Conservation (phyloP, 2,113 vertebrate species). For the Corydoras sp. region DNA sequence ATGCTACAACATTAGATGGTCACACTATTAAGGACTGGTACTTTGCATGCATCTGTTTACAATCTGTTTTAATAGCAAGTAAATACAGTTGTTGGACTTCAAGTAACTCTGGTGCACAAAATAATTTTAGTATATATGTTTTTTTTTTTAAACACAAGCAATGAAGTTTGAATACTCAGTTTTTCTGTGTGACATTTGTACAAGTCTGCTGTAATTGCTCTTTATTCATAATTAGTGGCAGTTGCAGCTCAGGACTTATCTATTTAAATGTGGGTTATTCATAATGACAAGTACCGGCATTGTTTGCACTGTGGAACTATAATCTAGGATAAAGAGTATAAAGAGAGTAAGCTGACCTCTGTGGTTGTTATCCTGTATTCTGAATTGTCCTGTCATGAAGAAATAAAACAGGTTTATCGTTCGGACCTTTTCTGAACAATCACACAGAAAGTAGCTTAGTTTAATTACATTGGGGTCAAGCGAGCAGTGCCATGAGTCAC, state of each 20-base stretch:
- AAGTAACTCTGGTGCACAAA: neutral
- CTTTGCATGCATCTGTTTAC: neutral
- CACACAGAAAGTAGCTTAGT: conserved; percentile 14
- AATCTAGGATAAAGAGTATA: neutral
- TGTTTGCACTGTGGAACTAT: conserved; percentile 10
- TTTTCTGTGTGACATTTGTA: neutral
- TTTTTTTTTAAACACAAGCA: neutral
- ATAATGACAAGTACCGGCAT: neutral
- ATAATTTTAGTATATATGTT: neutral
- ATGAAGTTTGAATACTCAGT: neutral
- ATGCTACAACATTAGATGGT: neutral
- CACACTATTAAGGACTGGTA: neutral
- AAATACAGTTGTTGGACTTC: neutral
- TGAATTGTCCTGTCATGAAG: no score
- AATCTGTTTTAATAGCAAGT: neutral
- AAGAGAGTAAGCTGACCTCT: no score
- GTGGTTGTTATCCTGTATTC: no score
- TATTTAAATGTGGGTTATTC: conserved; percentile 1
- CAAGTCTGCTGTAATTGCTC: neutral
- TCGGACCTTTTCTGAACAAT: conserved; percentile 18
- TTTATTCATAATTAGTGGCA: neutral
- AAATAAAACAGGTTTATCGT: neutral
- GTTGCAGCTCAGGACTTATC: neutral
- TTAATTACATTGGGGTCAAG: conserved; percentile 25
- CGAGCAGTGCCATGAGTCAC: conserved; percentile 4